Conservation (phyloP, 2,888 invertebrate genomes). For the Toxonevra muliebris region DNA sequence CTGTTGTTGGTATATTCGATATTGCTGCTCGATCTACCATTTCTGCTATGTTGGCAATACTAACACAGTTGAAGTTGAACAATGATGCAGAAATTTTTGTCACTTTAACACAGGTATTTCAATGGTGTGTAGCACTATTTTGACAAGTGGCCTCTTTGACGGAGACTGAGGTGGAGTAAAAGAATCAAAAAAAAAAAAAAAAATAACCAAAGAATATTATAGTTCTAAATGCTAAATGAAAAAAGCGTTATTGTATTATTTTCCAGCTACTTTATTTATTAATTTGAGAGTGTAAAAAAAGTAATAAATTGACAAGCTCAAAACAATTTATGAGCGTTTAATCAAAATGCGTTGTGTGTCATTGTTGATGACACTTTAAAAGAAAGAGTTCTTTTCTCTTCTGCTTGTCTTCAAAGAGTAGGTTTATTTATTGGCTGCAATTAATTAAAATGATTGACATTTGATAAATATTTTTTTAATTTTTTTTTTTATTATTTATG, state of each 20-base stretch:
- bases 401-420: background rate
- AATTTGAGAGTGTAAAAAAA: background rate
- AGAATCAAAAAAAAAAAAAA: too few species aligned
- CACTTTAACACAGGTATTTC: background rate
- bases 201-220: too few species aligned
- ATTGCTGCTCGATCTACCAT: too few species aligned
- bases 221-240: background rate
- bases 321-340: slow-evolving; percentile 6
- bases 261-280: background rate
- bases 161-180: background rate
- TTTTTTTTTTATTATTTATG: background rate
- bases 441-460: background rate
- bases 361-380: too few species aligned
- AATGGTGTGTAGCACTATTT: background rate
- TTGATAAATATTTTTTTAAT: background rate
- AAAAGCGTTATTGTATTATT: background rate
- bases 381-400: background rate
- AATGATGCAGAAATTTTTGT: too few species aligned
- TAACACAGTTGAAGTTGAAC: too few species aligned
- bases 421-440: background rate
- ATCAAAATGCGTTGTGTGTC: background rate
- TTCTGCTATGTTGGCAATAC: too few species aligned
- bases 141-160: slow-evolving; percentile 1
- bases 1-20: too few species aligned
- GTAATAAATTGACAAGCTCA: background rate